phyloP scores from a whole-genome alignment of 2,113 vertebrate species.

The Oryzias woworae region DNA sequence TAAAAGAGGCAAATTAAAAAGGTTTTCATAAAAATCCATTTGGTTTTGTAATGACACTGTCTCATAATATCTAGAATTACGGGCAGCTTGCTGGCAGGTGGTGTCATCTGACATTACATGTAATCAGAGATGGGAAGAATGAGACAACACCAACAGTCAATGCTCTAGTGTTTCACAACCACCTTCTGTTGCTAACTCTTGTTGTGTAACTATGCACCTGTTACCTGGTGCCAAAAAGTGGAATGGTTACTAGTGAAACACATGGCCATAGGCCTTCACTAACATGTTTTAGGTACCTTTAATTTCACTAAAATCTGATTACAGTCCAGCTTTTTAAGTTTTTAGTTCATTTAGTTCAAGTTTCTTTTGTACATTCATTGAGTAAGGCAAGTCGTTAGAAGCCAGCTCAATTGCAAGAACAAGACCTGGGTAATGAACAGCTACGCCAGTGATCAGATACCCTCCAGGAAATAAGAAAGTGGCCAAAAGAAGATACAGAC shows the following conservation, averaged over 20 bases:
- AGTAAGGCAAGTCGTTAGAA: too few relatives aligned
- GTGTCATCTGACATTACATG: constrained; percentile 44
- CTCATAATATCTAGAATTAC: constrained; percentile 9
- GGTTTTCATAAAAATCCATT: background rate
- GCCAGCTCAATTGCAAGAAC: too few relatives aligned
- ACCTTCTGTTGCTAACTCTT: constrained; percentile 54
- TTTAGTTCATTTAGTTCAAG: too few relatives aligned
- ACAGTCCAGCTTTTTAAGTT: too few relatives aligned
- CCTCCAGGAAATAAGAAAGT: too few relatives aligned
- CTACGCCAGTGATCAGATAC: too few relatives aligned
- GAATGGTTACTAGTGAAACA: constrained; percentile 71
- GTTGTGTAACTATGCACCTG: constrained; percentile 65
- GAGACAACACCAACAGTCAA: constrained; percentile 41
- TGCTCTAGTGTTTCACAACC: constrained; percentile 63
- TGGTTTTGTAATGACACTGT: constrained; percentile 6
- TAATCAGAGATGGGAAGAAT: constrained; percentile 46
- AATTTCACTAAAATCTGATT: too few relatives aligned
- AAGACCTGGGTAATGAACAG: too few relatives aligned
- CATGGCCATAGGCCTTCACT: constrained; percentile 33
- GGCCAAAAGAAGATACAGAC: too few relatives aligned
- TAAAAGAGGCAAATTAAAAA: background rate
- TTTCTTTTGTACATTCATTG: too few relatives aligned
- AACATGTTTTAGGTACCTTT: too few relatives aligned
- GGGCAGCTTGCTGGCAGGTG: constrained; percentile 17
- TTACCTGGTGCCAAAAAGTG: constrained; percentile 61